phyloP scores from a whole-genome alignment of 2,113 vertebrate genomes.

The Macrotis lagotis region DNA sequence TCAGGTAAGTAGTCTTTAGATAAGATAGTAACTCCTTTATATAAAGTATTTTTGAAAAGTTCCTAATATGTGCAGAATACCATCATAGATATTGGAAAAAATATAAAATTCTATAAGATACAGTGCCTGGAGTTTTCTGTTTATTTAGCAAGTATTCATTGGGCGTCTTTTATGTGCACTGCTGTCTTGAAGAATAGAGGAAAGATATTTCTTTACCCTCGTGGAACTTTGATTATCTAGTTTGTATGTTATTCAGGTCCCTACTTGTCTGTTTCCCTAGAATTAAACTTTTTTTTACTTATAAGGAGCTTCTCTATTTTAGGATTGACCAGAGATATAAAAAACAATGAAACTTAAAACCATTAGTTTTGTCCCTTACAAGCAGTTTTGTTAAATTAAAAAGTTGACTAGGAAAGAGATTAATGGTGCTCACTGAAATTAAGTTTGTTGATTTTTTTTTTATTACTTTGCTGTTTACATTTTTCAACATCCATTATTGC shows the following conservation, averaged over 20 bases:
- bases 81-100: background rate
- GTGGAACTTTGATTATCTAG: background rate
- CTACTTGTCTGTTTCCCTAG: background rate
- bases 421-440: background rate
- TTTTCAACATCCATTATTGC: background rate
- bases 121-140: background rate
- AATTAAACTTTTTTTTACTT: background rate
- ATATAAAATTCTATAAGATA: background rate
- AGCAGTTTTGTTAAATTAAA: background rate
- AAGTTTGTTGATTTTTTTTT: background rate
- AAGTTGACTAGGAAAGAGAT: background rate
- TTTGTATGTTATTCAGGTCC: background rate
- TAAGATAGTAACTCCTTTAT: conserved; percentile 7
- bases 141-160: background rate
- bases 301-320: background rate
- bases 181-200: background rate
- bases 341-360: background rate
- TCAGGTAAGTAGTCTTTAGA: conserved; percentile 85
- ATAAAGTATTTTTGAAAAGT: conserved; percentile 19
- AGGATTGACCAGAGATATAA: background rate
- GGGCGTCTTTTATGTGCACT: background rate
- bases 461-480: background rate
- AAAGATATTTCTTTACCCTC: background rate
- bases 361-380: background rate
- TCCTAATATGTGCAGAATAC: background rate